Evolutionary conservation across 2,113 vertebrate species (phyloP).

Genomic region (Chloropsis cyanopogon): DNA sequence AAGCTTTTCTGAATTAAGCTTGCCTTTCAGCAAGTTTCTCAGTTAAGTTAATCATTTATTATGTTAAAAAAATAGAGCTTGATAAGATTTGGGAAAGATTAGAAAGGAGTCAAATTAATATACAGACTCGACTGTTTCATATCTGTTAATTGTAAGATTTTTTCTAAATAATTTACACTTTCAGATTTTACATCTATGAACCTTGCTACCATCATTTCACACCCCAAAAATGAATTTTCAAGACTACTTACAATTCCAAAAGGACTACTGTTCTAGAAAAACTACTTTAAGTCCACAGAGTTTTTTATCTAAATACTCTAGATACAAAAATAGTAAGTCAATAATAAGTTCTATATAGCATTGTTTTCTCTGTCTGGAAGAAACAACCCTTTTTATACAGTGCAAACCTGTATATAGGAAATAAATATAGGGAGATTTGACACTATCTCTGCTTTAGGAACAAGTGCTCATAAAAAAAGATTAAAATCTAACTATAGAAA

Average conservation of each 20-base stretch:
- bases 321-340: background rate
- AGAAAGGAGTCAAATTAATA: background rate
- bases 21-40: background rate
- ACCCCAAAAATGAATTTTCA: accelerated
- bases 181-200: background rate
- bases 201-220: background rate
- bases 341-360: background rate
- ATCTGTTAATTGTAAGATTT: background rate
- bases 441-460: background rate
- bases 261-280: background rate
- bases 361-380: background rate
- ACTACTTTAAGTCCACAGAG: too few species aligned
- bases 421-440: background rate
- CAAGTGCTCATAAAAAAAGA: background rate
- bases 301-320: background rate
- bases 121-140: background rate
- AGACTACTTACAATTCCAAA: background rate
- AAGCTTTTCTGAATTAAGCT: background rate
- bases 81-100: background rate
- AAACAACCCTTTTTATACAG: background rate
- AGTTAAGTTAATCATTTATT: background rate
- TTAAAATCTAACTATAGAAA: background rate
- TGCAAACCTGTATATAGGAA: background rate
- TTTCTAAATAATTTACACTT: background rate
- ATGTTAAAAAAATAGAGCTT: background rate